phyloP scores from a whole-genome alignment of 2,113 vertebrate genomes.

The Syngnathus scovelli region DNA sequence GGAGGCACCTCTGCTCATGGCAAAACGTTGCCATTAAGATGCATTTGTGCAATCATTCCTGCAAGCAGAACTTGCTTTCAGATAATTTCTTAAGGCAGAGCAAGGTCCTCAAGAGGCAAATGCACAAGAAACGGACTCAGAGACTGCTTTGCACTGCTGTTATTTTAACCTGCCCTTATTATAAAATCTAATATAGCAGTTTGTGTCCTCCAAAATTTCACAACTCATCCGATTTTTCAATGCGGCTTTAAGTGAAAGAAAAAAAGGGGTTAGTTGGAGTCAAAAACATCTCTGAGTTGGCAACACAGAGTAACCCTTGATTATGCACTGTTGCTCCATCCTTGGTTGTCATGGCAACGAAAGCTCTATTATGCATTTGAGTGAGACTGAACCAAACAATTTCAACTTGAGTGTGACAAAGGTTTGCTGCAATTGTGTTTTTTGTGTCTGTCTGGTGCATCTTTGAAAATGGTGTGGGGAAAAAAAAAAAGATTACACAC shows the following conservation, averaged over 20 bases:
- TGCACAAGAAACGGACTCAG: too few species aligned
- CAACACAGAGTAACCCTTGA: neutral
- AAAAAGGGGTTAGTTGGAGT: too few species aligned
- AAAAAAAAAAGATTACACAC: neutral
- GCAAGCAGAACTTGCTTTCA: slow-evolving; percentile 15
- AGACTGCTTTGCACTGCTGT: neutral
- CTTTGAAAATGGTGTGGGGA: neutral
- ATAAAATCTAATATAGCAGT: too few species aligned
- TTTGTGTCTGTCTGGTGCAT: neutral
- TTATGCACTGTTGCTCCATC: neutral
- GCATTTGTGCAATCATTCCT: too few species aligned
- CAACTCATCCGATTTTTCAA: too few species aligned
- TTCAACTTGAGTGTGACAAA: neutral
- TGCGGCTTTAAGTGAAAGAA: too few species aligned
- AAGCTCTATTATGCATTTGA: neutral
- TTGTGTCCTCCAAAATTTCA: too few species aligned
- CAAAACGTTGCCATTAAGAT: too few species aligned
- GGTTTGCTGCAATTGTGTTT: neutral
- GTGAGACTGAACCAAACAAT: neutral
- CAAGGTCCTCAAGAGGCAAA: too few species aligned
- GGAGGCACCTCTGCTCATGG: too few species aligned
- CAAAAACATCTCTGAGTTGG: neutral
- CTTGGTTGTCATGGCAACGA: neutral
- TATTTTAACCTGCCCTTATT: neutral
- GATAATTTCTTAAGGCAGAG: neutral